Percentiles rank a stretch among this genome's conserved stretches.
These are phyloP conservation scores for Labia minor DNA, from an alignment of 2,888 invertebrate genomes.

Conservation along the genomic window DNA sequence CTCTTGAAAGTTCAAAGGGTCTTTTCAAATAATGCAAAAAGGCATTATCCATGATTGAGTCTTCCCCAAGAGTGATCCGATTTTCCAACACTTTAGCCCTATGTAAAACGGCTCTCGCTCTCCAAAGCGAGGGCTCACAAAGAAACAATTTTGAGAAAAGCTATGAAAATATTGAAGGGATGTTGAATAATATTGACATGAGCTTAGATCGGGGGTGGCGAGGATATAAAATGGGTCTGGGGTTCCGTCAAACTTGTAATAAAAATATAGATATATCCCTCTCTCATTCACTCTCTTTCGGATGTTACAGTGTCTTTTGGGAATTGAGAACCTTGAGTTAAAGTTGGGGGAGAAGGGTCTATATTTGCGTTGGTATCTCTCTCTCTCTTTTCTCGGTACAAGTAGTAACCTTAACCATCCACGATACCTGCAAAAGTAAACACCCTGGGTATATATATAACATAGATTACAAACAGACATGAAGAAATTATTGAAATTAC, in stretches of 20 bases:
- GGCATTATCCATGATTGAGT: conserved; percentile 13
- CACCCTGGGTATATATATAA: no score
- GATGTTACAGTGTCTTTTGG: conserved; percentile 5
- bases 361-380: conserved; percentile 2
- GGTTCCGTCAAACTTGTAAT: conserved; percentile 13
- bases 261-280: conserved; percentile 13
- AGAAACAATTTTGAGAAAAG: conserved; percentile 13
- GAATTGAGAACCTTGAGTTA: conserved; percentile 8
- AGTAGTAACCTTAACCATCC: background rate
- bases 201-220: conserved; percentile 8
- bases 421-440: conserved; percentile 1
- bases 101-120: background rate
- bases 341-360: background rate
- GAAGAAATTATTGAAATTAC: no score
- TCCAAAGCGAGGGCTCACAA: background rate
- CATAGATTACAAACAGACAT: no score
- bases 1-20: conserved; percentile 7
- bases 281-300: conserved; percentile 13
- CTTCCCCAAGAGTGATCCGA: conserved; percentile 5
- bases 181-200: conserved; percentile 13
- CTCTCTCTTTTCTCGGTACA: background rate
- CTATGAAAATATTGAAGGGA: conserved; percentile 13
- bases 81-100: conserved; percentile 13
- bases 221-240: conserved; percentile 8
- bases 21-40: background rate